A percentile compares a stretch with the other conserved stretches of the same genome.
Conservation (phyloP, 1,140 invertebrate genomes). For the Belonocnema kinseyi region DNA sequence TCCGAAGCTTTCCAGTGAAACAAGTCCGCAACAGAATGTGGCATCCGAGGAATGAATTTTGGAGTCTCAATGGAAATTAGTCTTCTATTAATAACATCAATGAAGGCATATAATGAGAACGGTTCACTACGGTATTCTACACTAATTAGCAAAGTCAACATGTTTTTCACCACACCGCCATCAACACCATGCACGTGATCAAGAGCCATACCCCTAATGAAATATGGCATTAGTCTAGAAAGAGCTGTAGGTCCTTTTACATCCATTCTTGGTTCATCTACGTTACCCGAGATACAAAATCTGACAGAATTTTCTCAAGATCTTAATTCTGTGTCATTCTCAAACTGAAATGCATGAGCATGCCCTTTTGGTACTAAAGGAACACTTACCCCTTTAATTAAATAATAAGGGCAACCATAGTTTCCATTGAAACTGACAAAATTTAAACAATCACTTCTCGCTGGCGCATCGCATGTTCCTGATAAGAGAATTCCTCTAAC, state of each 20-base stretch:
- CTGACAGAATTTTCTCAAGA: no score
- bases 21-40: slow-evolving; percentile 38
- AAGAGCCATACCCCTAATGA: slow-evolving; percentile 31
- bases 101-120: background rate
- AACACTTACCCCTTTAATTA: background rate
- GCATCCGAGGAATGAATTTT: slow-evolving; percentile 41
- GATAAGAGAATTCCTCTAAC: background rate
- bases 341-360: no score
- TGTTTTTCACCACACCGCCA: slow-evolving; percentile 30
- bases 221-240: slow-evolving; percentile 38
- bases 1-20: slow-evolving; percentile 53
- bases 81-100: slow-evolving; percentile 33
- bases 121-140: background rate
- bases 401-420: slow-evolving; percentile 15
- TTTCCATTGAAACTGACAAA: slow-evolving; percentile 31
- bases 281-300: no score
- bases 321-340: no score
- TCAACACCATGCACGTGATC: slow-evolving; percentile 38
- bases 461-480: slow-evolving; percentile 29
- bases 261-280: background rate
- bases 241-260: slow-evolving; percentile 37
- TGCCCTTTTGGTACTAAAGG: background rate
- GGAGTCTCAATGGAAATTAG: slow-evolving; percentile 38
- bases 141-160: slow-evolving; percentile 39
- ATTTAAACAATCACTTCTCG: slow-evolving; percentile 27